Base-by-base conservation (phyloP, 2,888 invertebrate species). In the Nomada flava region DNA sequence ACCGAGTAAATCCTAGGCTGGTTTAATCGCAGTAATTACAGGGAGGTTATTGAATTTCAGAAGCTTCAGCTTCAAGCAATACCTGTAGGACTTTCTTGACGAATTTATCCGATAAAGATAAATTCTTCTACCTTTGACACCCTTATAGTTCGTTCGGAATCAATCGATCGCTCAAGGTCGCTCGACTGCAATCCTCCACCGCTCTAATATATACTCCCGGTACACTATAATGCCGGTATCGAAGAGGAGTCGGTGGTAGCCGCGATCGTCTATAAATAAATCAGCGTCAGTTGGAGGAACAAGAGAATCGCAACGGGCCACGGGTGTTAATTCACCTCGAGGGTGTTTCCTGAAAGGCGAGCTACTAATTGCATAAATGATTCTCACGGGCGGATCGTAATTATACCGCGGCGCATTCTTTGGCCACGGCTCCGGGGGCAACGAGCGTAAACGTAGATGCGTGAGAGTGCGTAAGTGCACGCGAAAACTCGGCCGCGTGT, bases 321-420 rank as follows among this genome's bases (percentile, higher is more conserved):
- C 76, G 63, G 53, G n/a, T 60, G 60, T 67, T 60, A 52, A 20
- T 52, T 62, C 52, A 13, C 52, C 55, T 52, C 63, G 62, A 52
- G 76, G 82, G 60, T 52, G 47, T 55, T 77, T 77, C 69, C 82
- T 64, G 82, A 82, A 77, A 79, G 67, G 26, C 52, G 65, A 69
- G 47, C 74, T 52, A 53, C 62, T 82, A 83, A 83, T 82, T 72
- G 82, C 44, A 60, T 72, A 79, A 83, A 83, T 75, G 82, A 83
- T 82, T 83, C 83, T 82, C 83, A 82, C 78, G 82, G 71, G 62
- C 68, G 75, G 65, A 71, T 75, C 59, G 75, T 68, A 78, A 82
- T 83, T 83, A 78, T 67, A 74, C 81, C 36, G 71, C 52, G 36
- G 62, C n/a, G 70, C 63, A 74, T 79, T 79, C 79, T 70, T 79